These are phyloP conservation scores for Hipposideros larvatus DNA, from an alignment of 2,797 vertebrate species.

Conservation along the genomic window DNA sequence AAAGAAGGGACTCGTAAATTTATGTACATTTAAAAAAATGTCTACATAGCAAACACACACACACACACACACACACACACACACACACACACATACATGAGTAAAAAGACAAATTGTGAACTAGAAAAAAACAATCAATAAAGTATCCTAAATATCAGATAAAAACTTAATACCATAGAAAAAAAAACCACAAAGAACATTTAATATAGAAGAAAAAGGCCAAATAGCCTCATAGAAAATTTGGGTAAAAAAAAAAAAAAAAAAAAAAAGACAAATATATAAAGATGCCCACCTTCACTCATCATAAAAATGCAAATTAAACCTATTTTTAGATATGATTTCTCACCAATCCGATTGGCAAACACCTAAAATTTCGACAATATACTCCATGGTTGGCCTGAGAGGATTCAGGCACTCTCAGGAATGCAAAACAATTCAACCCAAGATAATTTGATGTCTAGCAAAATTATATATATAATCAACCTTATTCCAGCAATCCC, in stretches of 20 bases:
- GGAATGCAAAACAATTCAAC: background rate
- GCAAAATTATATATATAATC: background rate
- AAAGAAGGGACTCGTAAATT: background rate
- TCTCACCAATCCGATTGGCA: background rate
- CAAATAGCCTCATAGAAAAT: background rate
- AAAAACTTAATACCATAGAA: background rate
- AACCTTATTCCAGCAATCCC: background rate
- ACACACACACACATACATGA: background rate
- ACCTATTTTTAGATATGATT: background rate
- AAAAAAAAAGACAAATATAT: background rate
- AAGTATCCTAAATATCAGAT: background rate
- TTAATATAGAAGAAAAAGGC: slow-evolving; percentile 38
- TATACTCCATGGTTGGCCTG: background rate
- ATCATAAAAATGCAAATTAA: slow-evolving; percentile 44
- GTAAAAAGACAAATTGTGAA: background rate
- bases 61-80: background rate
- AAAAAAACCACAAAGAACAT: background rate
- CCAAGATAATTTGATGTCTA: background rate
- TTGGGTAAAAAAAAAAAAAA: background rate
- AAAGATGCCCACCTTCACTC: background rate
- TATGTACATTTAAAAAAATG: background rate
- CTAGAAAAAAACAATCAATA: background rate
- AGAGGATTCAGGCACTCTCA: background rate
- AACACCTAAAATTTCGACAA: background rate
- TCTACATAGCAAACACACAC: background rate